A percentile compares a stretch with the other conserved stretches of the same genome.
Evolutionary conservation across 2,888 invertebrate genomes (phyloP).

Genomic region (Stenurella melanura): DNA sequence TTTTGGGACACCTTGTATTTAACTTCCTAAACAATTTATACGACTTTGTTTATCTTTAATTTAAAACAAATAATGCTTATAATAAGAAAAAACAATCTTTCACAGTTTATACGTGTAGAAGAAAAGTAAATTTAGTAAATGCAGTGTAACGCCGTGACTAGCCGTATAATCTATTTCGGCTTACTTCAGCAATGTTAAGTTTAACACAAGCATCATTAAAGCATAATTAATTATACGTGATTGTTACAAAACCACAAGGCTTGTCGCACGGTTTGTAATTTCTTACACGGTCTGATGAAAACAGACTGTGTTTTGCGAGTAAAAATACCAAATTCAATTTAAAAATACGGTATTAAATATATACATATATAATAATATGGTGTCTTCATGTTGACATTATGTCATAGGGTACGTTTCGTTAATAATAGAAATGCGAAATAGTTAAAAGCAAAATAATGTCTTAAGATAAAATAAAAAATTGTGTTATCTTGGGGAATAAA

Average conservation of each 20-base stretch:
- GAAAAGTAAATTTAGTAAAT: slow-evolving; percentile 38
- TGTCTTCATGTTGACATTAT: no score
- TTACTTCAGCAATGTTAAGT: slow-evolving; percentile 48
- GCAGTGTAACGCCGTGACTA: slow-evolving; percentile 37
- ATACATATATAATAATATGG: no score
- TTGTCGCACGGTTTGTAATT: slow-evolving; percentile 65
- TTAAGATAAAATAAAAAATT: no score
- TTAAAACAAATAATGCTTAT: neutral
- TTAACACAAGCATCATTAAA: slow-evolving; percentile 64
- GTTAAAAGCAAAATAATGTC: no score
- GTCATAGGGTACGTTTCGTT: no score
- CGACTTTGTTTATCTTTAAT: neutral
- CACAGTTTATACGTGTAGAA: slow-evolving; percentile 8
- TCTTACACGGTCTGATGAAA: slow-evolving; percentile 58
- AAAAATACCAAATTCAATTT: slow-evolving; percentile 32
- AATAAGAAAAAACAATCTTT: neutral
- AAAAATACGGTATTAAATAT: slow-evolving; percentile 11
- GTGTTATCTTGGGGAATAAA: no score
- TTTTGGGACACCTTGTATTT: neutral
- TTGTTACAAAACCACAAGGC: slow-evolving; percentile 65
- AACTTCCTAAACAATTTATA: neutral
- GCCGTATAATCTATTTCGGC: slow-evolving; percentile 44
- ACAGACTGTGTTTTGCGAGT: slow-evolving; percentile 48
- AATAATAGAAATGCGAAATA: no score
- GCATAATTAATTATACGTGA: slow-evolving; percentile 67